Conservation (phyloP, 1,140 invertebrate genomes). For the Bombus cullumanus region DNA sequence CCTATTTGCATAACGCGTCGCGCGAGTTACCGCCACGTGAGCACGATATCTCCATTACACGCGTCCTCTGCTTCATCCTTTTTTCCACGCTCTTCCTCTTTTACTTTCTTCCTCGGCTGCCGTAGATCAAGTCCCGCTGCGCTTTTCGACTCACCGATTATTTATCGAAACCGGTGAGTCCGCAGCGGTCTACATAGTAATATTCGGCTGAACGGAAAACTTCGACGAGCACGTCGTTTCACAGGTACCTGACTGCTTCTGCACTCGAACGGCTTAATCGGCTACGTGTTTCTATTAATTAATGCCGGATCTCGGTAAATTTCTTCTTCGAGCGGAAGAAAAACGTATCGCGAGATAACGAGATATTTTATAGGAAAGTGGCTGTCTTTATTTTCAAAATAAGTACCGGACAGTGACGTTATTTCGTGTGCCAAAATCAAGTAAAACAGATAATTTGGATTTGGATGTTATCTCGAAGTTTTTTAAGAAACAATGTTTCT, state of each 20-base stretch:
- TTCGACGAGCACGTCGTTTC: neutral
- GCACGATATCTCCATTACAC: slow-evolving; percentile 78
- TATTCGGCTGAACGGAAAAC: neutral
- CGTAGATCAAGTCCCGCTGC: slow-evolving; percentile 73
- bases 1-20: slow-evolving; percentile 79
- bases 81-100: slow-evolving; percentile 19
- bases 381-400: no score
- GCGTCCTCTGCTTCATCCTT: slow-evolving; percentile 29
- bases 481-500: no score
- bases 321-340: neutral
- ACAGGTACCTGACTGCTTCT: no score
- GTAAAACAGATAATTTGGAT: no score
- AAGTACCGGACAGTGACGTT: no score
- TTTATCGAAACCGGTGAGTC: slow-evolving; percentile 74
- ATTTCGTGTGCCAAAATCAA: no score
- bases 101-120: slow-evolving; percentile 38
- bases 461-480: no score
- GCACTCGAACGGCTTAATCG: no score
- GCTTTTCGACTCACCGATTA: slow-evolving; percentile 72
- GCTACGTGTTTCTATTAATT: neutral
- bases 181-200: slow-evolving; percentile 50
- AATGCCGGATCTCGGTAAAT: neutral
- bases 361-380: no score
- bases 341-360: no score
- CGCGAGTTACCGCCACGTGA: slow-evolving; percentile 65